Conservation (phyloP, 2,113 vertebrate species). For the Lampris incognitus region DNA sequence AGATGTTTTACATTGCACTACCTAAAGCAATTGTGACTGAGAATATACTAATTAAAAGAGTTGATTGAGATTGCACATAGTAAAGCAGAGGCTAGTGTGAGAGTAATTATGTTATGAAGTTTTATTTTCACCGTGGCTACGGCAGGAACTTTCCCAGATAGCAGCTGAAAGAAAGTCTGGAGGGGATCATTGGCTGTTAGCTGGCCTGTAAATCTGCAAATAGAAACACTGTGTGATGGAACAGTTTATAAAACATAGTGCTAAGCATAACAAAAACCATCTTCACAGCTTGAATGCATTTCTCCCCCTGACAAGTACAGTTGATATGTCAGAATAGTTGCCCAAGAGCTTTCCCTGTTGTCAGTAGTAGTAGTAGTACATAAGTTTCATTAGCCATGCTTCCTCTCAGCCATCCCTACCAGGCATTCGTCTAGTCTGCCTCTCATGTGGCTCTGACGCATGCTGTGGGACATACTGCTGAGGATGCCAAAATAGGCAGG, state of each 20-base stretch:
- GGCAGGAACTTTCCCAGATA: constrained; percentile 89
- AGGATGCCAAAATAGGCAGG: constrained; percentile 33
- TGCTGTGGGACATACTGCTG: constrained; percentile 8
- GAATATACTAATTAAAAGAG: background rate
- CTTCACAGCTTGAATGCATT: constrained; percentile 7
- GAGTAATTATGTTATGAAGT: background rate
- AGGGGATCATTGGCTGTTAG: constrained; percentile 87
- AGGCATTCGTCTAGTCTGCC: constrained; percentile 23
- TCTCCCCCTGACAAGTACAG: background rate
- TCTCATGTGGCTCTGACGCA: constrained; percentile 1
- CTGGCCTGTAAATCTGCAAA: constrained; percentile 89
- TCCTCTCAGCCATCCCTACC: background rate
- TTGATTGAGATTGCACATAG: background rate
- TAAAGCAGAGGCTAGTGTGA: background rate
- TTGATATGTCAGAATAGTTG: constrained; percentile 10
- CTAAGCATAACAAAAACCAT: background rate
- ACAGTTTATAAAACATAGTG: background rate
- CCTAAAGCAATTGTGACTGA: background rate
- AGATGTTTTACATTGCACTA: background rate
- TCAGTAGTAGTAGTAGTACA: constrained; percentile 24
- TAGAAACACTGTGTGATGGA: constrained; percentile 38
- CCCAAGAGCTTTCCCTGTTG: constrained; percentile 32
- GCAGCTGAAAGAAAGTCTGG: constrained; percentile 93
- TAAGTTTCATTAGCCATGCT: constrained; percentile 2
- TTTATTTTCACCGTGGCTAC: constrained; percentile 82